Evolutionary conservation across 2,113 vertebrate species (phyloP).

Genomic region (Tachycineta bicolor): DNA sequence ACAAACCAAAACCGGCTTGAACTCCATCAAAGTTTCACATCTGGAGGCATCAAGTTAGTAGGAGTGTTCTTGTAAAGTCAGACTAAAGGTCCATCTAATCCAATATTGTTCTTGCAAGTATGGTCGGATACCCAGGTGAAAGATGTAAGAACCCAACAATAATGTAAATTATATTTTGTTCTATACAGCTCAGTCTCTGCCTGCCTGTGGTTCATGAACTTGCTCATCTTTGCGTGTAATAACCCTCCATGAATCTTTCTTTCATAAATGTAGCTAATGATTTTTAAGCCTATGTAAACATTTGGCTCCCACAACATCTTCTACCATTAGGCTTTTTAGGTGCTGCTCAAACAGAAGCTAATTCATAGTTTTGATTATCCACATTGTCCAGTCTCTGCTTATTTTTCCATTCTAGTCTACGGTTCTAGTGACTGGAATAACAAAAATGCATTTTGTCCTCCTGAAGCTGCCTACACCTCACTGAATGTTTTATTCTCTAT

Average conservation of each 20-base stretch:
- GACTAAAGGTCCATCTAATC: neutral
- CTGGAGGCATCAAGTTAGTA: neutral
- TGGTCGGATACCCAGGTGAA: neutral
- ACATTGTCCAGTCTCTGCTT: neutral
- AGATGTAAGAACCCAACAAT: neutral
- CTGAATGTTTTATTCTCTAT: neutral
- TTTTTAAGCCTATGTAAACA: neutral
- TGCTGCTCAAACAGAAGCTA: neutral
- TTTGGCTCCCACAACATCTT: neutral
- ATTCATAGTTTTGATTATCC: neutral
- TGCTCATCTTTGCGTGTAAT: neutral
- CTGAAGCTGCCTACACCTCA: neutral
- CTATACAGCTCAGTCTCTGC: neutral
- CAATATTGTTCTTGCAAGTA: neutral
- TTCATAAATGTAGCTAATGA: neutral
- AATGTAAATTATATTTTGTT: neutral
- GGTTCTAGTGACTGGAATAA: neutral
- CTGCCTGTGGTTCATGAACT: neutral
- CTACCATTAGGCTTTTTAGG: neutral
- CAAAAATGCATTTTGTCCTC: neutral
- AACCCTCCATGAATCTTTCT: neutral
- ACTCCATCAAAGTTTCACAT: conserved; percentile 17
- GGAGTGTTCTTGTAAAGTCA: neutral
- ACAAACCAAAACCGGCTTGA: conserved; percentile 22
- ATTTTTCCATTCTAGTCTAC: neutral